phyloP scores from a whole-genome alignment of 2,113 vertebrate genomes.

The Bufo gargarizans region DNA sequence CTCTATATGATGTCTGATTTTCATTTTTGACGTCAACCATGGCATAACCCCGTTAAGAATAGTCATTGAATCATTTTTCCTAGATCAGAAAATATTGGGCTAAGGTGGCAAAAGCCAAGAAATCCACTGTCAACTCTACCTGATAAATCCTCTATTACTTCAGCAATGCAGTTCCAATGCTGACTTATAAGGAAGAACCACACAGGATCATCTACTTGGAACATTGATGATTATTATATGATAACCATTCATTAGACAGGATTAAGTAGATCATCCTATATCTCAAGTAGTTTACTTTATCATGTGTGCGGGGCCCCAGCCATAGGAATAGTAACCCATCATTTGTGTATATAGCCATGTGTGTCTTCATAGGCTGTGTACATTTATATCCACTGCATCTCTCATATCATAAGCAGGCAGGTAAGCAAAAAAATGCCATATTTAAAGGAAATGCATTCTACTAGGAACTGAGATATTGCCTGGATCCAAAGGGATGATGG shows the following conservation, averaged over 20 bases:
- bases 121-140: no score
- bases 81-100: no score
- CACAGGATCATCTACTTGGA: background rate
- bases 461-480: slow-evolving; percentile 11
- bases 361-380: background rate
- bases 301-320: background rate
- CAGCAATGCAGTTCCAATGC: no score
- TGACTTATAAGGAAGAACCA: background rate
- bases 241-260: background rate
- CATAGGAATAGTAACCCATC: background rate
- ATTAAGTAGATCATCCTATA: background rate
- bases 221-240: slow-evolving; percentile 15
- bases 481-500: slow-evolving; percentile 39
- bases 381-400: slow-evolving; percentile 2
- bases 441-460: slow-evolving; percentile 31
- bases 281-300: background rate
- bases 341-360: background rate
- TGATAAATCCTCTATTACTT: no score
- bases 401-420: slow-evolving; percentile 33
- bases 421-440: slow-evolving; percentile 56
- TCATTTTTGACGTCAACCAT: no score
- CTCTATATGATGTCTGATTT: no score
- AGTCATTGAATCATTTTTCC: no score
- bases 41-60: no score
- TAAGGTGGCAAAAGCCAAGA: no score